phyloP scores from a whole-genome alignment of 2,797 vertebrate species.

The Mus caroli region DNA sequence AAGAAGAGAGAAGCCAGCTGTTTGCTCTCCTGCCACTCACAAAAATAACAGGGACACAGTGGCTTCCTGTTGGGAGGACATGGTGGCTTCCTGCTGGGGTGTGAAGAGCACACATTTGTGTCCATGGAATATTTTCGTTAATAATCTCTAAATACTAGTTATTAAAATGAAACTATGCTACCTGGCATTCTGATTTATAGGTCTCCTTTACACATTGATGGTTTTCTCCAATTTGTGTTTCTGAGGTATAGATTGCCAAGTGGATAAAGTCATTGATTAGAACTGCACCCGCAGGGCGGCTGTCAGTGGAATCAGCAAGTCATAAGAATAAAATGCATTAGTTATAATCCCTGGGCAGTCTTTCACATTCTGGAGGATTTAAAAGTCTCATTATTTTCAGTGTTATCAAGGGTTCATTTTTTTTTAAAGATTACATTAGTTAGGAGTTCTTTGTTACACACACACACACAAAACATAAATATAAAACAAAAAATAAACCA shows the following conservation, averaged over 20 bases:
- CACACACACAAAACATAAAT: slow-evolving; percentile 27
- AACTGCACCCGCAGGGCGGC: slow-evolving; percentile 77
- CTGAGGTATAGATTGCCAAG: slow-evolving; percentile 83
- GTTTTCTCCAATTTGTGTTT: slow-evolving; percentile 81
- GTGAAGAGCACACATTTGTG: slow-evolving; percentile 59
- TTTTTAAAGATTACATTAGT: slow-evolving; percentile 68
- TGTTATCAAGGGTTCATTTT: slow-evolving; percentile 80
- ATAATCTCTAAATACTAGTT: slow-evolving; percentile 73
- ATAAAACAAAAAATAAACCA: slow-evolving; percentile 20
- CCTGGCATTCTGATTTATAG: slow-evolving; percentile 76
- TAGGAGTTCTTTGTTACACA: slow-evolving; percentile 76
- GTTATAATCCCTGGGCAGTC: slow-evolving; percentile 76
- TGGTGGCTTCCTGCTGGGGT: not conserved
- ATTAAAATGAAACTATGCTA: slow-evolving; percentile 69
- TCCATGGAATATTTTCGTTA: slow-evolving; percentile 58
- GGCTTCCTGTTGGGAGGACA: not conserved
- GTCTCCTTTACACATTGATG: slow-evolving; percentile 80
- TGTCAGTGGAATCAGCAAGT: slow-evolving; percentile 75
- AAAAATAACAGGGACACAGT: not conserved
- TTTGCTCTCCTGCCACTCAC: slow-evolving; percentile 25
- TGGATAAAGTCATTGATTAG: slow-evolving; percentile 83
- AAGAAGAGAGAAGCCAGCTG: slow-evolving; percentile 8
- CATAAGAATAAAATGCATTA: slow-evolving; percentile 81
- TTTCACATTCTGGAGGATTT: slow-evolving; percentile 83
- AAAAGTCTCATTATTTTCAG: slow-evolving; percentile 82